Conservation (phyloP, 2,888 invertebrate species). For the Yponomeuta sedellus region DNA sequence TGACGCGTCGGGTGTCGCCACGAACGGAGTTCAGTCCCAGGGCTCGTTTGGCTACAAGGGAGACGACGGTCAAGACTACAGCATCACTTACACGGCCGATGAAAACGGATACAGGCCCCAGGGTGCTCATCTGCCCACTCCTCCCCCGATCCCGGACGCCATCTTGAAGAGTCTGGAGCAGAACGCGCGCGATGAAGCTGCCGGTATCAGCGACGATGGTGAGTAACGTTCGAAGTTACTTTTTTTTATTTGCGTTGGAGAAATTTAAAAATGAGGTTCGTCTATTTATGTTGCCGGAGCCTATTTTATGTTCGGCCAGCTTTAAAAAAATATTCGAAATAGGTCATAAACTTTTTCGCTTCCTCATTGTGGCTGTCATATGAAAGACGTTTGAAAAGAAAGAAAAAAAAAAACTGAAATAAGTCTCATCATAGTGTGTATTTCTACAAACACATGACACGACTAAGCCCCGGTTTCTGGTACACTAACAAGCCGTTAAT, state of each 20-base stretch:
- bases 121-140: conserved; percentile 68
- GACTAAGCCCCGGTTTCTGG: too few species aligned
- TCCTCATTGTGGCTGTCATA: too few species aligned
- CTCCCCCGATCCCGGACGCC: conserved; percentile 67
- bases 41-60: conserved; percentile 70
- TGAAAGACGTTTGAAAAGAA: too few species aligned
- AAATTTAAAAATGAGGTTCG: too few species aligned
- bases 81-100: conserved; percentile 68
- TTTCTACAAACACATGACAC: not conserved
- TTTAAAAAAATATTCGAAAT: too few species aligned
- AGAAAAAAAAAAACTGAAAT: too few species aligned
- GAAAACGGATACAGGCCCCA: conserved; percentile 67
- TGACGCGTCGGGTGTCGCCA: conserved; percentile 64
- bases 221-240: conserved; percentile 30
- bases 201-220: conserved; percentile 70
- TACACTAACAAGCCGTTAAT: too few species aligned
- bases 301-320: too few species aligned
- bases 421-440: too few species aligned
- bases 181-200: conserved; percentile 70
- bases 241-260: not conserved
- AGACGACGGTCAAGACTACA: conserved; percentile 70
- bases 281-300: too few species aligned
- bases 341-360: too few species aligned
- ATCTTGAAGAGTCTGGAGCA: conserved; percentile 68
- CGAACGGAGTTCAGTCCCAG: conserved; percentile 68